phyloP scores from a whole-genome alignment of 1,140 invertebrate species.

The Drosophila lacteicornis region DNA sequence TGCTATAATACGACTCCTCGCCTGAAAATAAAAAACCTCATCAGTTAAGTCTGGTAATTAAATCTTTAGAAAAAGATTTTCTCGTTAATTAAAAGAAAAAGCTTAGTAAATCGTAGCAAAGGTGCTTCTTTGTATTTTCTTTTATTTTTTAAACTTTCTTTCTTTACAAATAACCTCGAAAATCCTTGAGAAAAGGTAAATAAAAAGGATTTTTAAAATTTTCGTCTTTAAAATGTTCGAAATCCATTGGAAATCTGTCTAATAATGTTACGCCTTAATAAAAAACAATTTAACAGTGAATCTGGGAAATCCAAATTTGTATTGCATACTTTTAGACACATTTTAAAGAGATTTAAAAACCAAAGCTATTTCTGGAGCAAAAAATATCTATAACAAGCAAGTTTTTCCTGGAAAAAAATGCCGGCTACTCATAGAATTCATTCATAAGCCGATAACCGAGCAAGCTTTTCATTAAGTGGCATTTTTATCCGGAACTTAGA shows the following conservation, averaged over 20 bases:
- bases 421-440: conserved; percentile 23
- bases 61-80: neutral
- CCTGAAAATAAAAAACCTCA: conserved; percentile 42
- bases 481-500: neutral
- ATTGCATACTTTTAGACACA: neutral
- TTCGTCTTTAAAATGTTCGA: neutral
- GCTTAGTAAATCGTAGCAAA: neutral
- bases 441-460: conserved; percentile 54
- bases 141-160: neutral
- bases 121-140: neutral
- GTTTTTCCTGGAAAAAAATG: conserved; percentile 1
- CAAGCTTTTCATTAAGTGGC: conserved; percentile 24
- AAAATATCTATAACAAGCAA: too few relatives aligned
- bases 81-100: neutral
- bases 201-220: neutral
- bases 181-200: too few relatives aligned
- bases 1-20: conserved; percentile 80
- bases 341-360: neutral
- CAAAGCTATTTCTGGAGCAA: too few relatives aligned
- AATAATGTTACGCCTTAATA: too few relatives aligned
- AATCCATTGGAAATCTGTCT: neutral
- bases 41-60: neutral
- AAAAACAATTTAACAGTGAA: too few relatives aligned
- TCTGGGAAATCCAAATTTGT: too few relatives aligned
- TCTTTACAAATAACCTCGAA: neutral